Evolutionary conservation across 2,113 vertebrate species (phyloP), one percentile per base, ranked within the genome.

Genomic region (Physeter macrocephalus): DNA sequence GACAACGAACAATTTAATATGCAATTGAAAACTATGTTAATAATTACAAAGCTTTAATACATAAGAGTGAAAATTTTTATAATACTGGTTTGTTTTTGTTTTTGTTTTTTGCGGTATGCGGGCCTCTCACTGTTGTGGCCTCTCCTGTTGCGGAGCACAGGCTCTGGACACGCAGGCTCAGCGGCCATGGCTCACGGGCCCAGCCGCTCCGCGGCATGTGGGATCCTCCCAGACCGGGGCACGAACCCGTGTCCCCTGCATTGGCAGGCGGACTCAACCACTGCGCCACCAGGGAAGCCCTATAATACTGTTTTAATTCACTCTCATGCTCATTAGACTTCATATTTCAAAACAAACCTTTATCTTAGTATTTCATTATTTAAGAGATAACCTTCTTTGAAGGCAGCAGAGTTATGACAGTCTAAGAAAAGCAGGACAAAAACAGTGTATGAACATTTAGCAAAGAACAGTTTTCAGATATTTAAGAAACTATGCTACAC

Each of bases 271-370:
- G n/a, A n/a, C n/a, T n/a, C n/a, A n/a, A n/a, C n/a, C n/a, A n/a
- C n/a, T n/a, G n/a, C n/a, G n/a, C n/a, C n/a, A n/a, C n/a, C n/a
- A n/a, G n/a, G n/a, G n/a, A n/a, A n/a, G n/a, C n/a, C n/a, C n/a
- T 88, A 82, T 46, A 61, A 88, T 25, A 67, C 5, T 82, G 36
- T 46, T 95, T 89, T 64, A 90, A 77, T 94, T 62, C 10, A 78
- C 54, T 90, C n/a, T 95, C n/a, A 34, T 43, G 86, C 20, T 94
- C 57, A 34, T 72, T 39, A 54, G 71, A 91, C 8, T 62, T 89
- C 29, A 74, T 39, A 93, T 71, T 74, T 85, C 21, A 92, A 85
- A 96, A 81, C 29, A 88, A 95, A 74, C 8, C 64, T 95, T 95
- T 66, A 52, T 31, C 29, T 54, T 75, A 61, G 15, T 88, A 23